Evolutionary conservation across 1,140 invertebrate genomes (phyloP), one percentile per base, ranked within the genome.

Genomic region (Trichonephila clavipes): DNA sequence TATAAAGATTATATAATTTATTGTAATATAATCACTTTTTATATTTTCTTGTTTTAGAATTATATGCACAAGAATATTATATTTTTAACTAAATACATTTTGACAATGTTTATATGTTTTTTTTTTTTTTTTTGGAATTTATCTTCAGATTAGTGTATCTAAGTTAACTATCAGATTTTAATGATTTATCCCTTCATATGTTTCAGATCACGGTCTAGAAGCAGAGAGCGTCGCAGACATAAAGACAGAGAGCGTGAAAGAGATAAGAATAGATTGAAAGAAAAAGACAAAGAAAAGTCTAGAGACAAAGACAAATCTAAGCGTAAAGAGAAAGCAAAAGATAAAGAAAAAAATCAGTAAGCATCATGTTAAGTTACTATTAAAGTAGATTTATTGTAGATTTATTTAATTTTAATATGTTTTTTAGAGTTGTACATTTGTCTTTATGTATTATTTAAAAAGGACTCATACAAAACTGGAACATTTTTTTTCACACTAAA

Each of bases 241-340:
- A 88, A 93, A 62, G 69, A 90, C 1, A 69, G 94, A 91, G 83
- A 90, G 24, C 94, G 88, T 62, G 83, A 77, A 44, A 34, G 85
- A 72, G 77, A 90, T 18, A 88, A 92, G 19, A 82, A 91, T 51
- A 83, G 90, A 61, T 21, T 34, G 16, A 93, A 88, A 82, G 81
- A 69, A 19, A 90, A 92, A 94, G 51, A 51, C 51, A 51, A 51
- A 51, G 51, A 51, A 7, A 94, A 93, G 88, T 40, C 81, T 18
- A 88, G 72, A 85, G 58, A 95, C 96, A 85, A 96, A 96, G 59
- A 95, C 95, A 94, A 87, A 88, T 44, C 61, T 40, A 94, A 81
- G 85, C 34, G 95, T 96, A 83, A 96, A 96, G 51, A 95, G 94
- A 86, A 94, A 95, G 94, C 95, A 95, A 94, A 95, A 95, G 62